Conservation (phyloP, 2,113 vertebrate species). For the Oryzias woworae region DNA sequence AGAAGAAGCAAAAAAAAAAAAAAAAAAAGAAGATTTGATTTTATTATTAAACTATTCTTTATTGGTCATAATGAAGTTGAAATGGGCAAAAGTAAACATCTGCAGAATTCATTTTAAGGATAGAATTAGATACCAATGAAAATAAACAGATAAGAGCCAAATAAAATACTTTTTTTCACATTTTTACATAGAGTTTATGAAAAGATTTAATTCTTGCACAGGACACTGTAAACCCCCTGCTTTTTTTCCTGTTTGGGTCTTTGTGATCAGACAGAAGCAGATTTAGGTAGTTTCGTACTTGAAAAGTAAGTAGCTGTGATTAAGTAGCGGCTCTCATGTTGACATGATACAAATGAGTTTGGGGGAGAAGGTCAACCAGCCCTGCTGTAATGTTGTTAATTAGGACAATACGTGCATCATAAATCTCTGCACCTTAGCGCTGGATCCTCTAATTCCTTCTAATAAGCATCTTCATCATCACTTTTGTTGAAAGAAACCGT, state of each 20-base stretch:
- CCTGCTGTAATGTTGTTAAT: conserved; percentile 69
- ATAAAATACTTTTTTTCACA: too few relatives aligned
- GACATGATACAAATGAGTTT: conserved; percentile 60
- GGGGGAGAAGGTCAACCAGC: conserved; percentile 54
- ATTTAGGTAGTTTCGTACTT: not conserved
- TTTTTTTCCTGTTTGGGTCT: not conserved
- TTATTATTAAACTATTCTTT: too few relatives aligned
- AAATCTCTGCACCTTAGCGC: conserved; percentile 47
- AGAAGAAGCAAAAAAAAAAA: too few relatives aligned
- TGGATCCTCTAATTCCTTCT: conserved; percentile 42
- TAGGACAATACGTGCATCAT: conserved; percentile 67
- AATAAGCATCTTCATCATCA: conserved; percentile 11
- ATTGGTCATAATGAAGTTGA: too few relatives aligned
- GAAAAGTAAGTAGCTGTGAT: not conserved
- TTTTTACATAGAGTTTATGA: too few relatives aligned
- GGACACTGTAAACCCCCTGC: too few relatives aligned
- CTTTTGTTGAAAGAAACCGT: conserved; percentile 17
- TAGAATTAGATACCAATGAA: too few relatives aligned
- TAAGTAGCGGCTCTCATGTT: conserved; percentile 63
- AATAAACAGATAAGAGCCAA: too few relatives aligned
- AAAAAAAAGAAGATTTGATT: too few relatives aligned
- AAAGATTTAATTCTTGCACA: too few relatives aligned
- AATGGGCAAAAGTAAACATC: too few relatives aligned
- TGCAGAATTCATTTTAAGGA: too few relatives aligned
- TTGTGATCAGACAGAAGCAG: not conserved